Evolutionary conservation across 2,113 vertebrate species (phyloP), one percentile per base, ranked within the genome.

Genomic region (Osmerus eperlanus): DNA sequence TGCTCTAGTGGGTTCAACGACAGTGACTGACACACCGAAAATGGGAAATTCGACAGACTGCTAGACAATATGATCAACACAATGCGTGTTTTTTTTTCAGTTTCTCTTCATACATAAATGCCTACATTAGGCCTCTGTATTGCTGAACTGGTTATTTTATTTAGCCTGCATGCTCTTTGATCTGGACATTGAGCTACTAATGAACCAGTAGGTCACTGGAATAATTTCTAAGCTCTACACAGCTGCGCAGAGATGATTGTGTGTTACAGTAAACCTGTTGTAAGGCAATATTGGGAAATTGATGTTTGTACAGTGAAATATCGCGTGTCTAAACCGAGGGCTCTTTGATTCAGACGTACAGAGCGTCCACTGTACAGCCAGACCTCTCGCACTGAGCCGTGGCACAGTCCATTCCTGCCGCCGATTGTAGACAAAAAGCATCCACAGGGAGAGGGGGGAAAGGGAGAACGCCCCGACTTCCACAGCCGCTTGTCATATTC

Each of bases 351-450:
- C 67, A 41, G 9, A 73, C 64, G 59, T 64, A 82, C 70, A 67
- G 55, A 69, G 47, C 25, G n/a, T 56, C 68, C 16, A 71, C 71
- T 70, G 65, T 60, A 66, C 69, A 21, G 36, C 21, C 19, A 36
- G 2, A 54, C 60, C 41, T 65, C 61, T 59, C 65, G 21, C 41
- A 56, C 62, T 52, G 53, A 47, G 68, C 47, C 56, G 29, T 8
- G n/a, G n/a, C 56, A 47, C 72, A 55, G 67, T 73, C 71, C 62
- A 62, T 65, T 25, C 21, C 64, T 47, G 53, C 73, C 68, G 19
- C 56, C 53, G 62, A 36, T 15, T 5, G 15, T 5, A 83, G 78
- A 84, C 84, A 86, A 81, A 81, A 76, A 82, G 36, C n/a, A 70
- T 23, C 63, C 19, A 73, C 72, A 15, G 16, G 54, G 54, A 56